Percentiles rank a stretch among this genome's conserved stretches.
phyloP scores from a whole-genome alignment of 2,888 invertebrate genomes.

The Ypsolopha sequella region DNA sequence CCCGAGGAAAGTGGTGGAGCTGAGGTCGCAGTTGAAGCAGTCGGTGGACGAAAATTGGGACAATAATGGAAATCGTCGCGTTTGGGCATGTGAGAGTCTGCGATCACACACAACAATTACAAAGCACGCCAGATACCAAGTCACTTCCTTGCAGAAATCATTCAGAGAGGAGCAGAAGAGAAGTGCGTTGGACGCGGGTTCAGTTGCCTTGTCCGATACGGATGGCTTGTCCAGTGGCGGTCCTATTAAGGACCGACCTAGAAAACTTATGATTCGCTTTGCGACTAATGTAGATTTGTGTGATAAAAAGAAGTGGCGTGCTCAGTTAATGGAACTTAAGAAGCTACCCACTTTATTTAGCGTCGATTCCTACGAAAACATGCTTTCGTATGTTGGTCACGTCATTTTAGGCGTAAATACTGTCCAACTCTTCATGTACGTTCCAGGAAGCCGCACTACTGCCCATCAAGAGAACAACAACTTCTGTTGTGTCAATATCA shows the following conservation, averaged over 20 bases:
- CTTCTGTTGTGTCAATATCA: conserved; percentile 98
- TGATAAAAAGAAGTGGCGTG: conserved; percentile 96
- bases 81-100: conserved; percentile 96
- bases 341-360: conserved; percentile 98
- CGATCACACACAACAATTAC: conserved; percentile 96
- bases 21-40: conserved; percentile 95
- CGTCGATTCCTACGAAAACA: conserved; percentile 98
- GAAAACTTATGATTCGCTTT: conserved; percentile 76
- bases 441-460: conserved; percentile 90
- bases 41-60: conserved; percentile 98
- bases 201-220: conserved; percentile 42
- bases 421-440: conserved; percentile 99
- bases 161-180: conserved; percentile 70
- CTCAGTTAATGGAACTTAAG: conserved; percentile 93
- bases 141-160: conserved; percentile 97
- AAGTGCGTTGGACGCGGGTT: conserved; percentile 22
- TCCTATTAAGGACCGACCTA: conserved; percentile 44
- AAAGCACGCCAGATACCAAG: conserved; percentile 99
- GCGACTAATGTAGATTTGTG: conserved; percentile 99
- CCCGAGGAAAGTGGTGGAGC: conserved; percentile 94
- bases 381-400: conserved; percentile 98
- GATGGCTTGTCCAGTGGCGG: conserved; percentile 36
- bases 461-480: conserved; percentile 99
- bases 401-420: conserved; percentile 99
- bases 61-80: conserved; percentile 81